Evolutionary conservation across 2,797 vertebrate species (phyloP), one percentile per base, ranked within the genome.

Genomic region (Yasuhikotakia modesta): DNA sequence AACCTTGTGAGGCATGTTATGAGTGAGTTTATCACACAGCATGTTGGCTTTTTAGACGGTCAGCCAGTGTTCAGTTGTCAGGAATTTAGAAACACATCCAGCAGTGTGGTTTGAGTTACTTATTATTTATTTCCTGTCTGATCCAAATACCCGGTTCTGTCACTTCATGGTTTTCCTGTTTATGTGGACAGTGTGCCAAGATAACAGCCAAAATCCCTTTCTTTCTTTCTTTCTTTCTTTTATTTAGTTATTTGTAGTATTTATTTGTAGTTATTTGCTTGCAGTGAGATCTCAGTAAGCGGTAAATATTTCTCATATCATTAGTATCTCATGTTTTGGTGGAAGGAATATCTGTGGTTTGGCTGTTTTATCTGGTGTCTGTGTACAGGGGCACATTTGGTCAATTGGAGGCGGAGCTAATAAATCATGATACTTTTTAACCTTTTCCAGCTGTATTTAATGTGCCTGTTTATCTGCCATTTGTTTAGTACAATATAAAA

Each of bases 111-210:
- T 73, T 71, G 69, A 73, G 65, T 57, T 77, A 79, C 82, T 86
- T 83, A 75, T 86, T 81, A 78, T 87, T 84, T 79, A 71, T 61
- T 72, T 46, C 35, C 32, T 60, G 66, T 12, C 43, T 52, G 22
- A 52, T 58, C 61, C 55, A 79, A 69, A 82, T 21, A 66, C 74
- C 19, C 82, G 70, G 78, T 85, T 78, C 55, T 35, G 48, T 61
- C 66, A 22, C 65, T 86, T 83, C 79, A 79, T 87, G 89, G 86
- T 76, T 88, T 90, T 87, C 83, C 85, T 92, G 89, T 92, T 90
- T 90, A 82, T 88, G 83, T 89, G 87, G 86, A 90, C 84, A 81
- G 45, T 73, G 79, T 78, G 83, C 86, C 83, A 75, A 76, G 19
- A 11, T 32, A 50, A 5, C 24, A 46, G 85, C 83, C 85, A 85